Evolutionary conservation across 1,140 invertebrate species (phyloP).

Genomic region (Maniola jurtina): DNA sequence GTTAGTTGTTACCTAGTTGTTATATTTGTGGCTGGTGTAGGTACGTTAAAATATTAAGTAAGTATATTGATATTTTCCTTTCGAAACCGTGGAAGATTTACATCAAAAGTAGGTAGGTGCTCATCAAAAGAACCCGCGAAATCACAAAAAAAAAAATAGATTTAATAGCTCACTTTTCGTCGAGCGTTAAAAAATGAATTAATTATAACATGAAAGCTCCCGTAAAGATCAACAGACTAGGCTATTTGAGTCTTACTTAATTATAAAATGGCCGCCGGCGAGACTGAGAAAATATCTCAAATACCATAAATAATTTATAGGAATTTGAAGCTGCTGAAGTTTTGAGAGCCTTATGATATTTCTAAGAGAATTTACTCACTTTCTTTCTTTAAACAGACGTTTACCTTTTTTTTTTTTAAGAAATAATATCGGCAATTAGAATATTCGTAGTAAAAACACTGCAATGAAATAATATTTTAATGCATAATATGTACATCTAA

Average conservation of each 20-base stretch:
- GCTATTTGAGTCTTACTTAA: constrained; percentile 60
- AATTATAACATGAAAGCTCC: constrained; percentile 6
- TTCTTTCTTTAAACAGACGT: constrained; percentile 3
- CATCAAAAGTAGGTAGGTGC: too few species aligned
- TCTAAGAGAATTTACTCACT: constrained; percentile 21
- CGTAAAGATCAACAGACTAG: constrained; percentile 27
- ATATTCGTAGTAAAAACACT: too few species aligned
- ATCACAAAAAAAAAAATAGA: not conserved
- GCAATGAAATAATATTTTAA: too few species aligned
- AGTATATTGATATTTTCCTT: too few species aligned
- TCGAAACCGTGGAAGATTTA: too few species aligned
- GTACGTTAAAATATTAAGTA: too few species aligned
- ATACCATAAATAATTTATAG: constrained; percentile 73
- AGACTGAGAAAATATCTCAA: constrained; percentile 64
- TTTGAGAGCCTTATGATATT: constrained; percentile 61
- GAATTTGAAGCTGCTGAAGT: constrained; percentile 57
- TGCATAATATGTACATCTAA: too few species aligned
- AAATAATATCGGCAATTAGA: too few species aligned
- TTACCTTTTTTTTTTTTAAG: not conserved
- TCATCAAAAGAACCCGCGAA: too few species aligned
- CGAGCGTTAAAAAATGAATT: not conserved
- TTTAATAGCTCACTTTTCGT: not conserved
- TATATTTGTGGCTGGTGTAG: too few species aligned
- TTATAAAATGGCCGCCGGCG: constrained; percentile 51
- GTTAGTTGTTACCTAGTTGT: too few species aligned